Conservation (phyloP, 2,797 vertebrate genomes). For the Merluccius polli region DNA sequence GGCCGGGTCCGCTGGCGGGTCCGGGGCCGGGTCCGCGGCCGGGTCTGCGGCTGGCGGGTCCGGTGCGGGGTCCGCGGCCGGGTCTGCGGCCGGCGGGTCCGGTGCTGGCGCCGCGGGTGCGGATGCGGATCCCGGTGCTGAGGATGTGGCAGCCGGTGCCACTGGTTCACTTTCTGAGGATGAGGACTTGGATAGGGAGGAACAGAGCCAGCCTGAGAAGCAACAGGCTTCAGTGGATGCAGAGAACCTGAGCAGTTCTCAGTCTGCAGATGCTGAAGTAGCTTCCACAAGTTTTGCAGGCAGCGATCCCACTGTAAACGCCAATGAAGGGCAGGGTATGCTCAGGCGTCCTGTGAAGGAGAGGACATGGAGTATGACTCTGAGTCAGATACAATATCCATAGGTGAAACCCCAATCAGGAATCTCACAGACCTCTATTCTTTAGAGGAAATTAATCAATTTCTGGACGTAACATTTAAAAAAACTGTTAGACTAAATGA, state of each 20-base stretch:
- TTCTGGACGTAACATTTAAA: not conserved
- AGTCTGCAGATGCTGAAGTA: not conserved
- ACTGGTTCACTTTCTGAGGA: not conserved
- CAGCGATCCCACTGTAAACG: not conserved
- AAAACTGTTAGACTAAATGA: not conserved
- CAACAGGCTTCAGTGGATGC: not conserved
- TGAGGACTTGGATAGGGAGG: not conserved
- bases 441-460: not conserved
- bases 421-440: not conserved
- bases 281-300: not conserved
- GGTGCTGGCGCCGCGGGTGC: too few relatives aligned
- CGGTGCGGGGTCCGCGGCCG: too few relatives aligned
- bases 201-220: not conserved
- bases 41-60: too few relatives aligned
- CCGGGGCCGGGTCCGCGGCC: too few relatives aligned
- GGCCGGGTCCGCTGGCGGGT: too few relatives aligned
- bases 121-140: too few relatives aligned
- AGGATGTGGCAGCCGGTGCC: too few relatives aligned
- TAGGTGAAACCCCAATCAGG: not conserved
- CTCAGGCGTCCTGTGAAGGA: not conserved
- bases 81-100: too few relatives aligned
- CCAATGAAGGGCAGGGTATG: not conserved
- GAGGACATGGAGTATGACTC: not conserved
- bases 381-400: not conserved
- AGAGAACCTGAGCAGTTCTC: constrained; percentile 3